A percentile compares a stretch with the other conserved stretches of the same genome.
These are phyloP conservation scores for Scaptomyza tumidula DNA, from an alignment of 2,888 invertebrate genomes.

Conservation along the genomic window DNA sequence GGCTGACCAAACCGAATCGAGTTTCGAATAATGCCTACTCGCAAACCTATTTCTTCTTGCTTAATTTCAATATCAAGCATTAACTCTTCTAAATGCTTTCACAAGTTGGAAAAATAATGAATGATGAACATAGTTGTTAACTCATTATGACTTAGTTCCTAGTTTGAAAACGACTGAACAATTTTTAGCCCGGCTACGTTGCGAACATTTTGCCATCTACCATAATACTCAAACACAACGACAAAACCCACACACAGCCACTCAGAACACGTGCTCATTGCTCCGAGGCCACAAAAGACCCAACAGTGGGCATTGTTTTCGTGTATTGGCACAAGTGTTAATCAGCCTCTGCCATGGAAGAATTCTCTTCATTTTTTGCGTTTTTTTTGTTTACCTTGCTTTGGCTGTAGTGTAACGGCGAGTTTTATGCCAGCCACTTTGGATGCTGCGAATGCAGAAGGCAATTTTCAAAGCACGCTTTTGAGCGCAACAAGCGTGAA, in stretches of 20 bases:
- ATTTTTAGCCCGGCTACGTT: neutral
- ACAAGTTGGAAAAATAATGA: neutral
- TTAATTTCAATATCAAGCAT: neutral
- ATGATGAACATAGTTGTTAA: too few relatives aligned
- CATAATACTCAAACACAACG: neutral
- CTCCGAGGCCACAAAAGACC: constrained; percentile 4
- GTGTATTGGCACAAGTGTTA: constrained; percentile 24
- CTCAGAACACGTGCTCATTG: constrained; percentile 3
- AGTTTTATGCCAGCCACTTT: constrained; percentile 36
- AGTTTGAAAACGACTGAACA: neutral
- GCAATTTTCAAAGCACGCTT: constrained; percentile 66
- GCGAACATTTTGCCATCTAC: too few relatives aligned
- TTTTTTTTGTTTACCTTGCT: constrained; percentile 11
- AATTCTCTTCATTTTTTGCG: neutral
- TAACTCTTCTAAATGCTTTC: neutral
- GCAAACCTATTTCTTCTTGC: too few relatives aligned
- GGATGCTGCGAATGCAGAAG: constrained; percentile 31
- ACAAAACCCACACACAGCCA: neutral
- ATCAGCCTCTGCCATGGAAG: constrained; percentile 12
- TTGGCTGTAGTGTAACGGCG: constrained; percentile 9
- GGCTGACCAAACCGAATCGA: too few relatives aligned
- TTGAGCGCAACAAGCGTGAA: constrained; percentile 63
- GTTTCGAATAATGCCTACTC: too few relatives aligned
- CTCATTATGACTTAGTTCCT: too few relatives aligned
- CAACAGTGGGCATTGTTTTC: constrained; percentile 13